These are phyloP conservation scores for Hymenopus coronatus DNA, from an alignment of 2,888 invertebrate genomes.

Conservation along the genomic window DNA sequence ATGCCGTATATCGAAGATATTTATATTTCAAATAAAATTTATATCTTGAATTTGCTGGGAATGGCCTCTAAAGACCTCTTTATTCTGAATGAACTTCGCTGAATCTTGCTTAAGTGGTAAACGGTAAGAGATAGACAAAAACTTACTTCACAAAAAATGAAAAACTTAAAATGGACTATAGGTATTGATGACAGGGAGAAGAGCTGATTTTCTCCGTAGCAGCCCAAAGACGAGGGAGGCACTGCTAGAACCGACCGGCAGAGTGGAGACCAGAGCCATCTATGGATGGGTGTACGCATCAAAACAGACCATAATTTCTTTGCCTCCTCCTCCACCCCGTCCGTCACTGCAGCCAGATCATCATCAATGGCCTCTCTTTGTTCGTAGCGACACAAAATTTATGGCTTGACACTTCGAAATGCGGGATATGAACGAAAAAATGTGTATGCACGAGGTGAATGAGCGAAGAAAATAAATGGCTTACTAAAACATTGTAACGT, in stretches of 20 bases:
- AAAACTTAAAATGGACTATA: no score
- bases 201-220: no score
- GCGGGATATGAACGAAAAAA: constrained; percentile 8
- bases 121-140: no score
- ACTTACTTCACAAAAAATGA: no score
- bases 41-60: no score
- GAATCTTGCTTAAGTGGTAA: no score
- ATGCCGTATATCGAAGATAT: no score
- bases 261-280: constrained; percentile 26
- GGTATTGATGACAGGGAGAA: no score
- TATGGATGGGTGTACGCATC: constrained; percentile 9
- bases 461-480: constrained; percentile 13
- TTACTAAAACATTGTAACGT: constrained; percentile 2
- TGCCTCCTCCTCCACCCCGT: background rate
- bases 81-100: no score
- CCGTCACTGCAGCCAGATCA: background rate
- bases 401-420: constrained; percentile 24
- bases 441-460: background rate
- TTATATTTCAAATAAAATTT: no score
- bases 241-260: constrained; percentile 45
- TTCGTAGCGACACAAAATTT: constrained; percentile 9
- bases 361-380: constrained; percentile 23
- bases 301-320: background rate
- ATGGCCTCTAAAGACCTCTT: no score
- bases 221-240: constrained; percentile 41